These are phyloP conservation scores for Drosophila orosa DNA, from an alignment of 1,140 invertebrate species.

Conservation along the genomic window DNA sequence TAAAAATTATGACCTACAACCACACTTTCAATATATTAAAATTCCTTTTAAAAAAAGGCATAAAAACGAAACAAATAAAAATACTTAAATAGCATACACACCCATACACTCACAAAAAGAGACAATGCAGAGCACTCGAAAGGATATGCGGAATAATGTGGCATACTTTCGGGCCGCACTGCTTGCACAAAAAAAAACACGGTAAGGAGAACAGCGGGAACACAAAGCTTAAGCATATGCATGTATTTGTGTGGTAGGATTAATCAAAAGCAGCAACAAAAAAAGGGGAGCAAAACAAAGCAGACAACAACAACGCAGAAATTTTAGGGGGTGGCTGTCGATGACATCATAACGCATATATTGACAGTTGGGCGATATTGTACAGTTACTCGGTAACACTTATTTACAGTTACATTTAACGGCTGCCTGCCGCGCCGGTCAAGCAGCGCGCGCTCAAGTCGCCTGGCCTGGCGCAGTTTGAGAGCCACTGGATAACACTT, in stretches of 20 bases:
- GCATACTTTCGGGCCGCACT: slow-evolving; percentile 51
- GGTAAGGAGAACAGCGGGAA: slow-evolving; percentile 5
- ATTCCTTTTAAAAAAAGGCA: not conserved
- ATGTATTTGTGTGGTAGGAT: slow-evolving; percentile 34
- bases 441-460: slow-evolving; percentile 20
- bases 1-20: not conserved
- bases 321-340: slow-evolving; percentile 24
- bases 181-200: slow-evolving; percentile 17
- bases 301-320: slow-evolving; percentile 6
- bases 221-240: slow-evolving; percentile 30
- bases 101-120: not conserved
- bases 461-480: slow-evolving; percentile 40
- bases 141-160: slow-evolving; percentile 56
- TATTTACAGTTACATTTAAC: slow-evolving; percentile 31
- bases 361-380: slow-evolving; percentile 34
- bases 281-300: slow-evolving; percentile 30
- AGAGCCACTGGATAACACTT: slow-evolving; percentile 85
- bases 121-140: slow-evolving; percentile 44
- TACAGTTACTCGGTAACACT: slow-evolving; percentile 34
- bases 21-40: not conserved
- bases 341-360: slow-evolving; percentile 71
- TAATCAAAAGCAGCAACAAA: slow-evolving; percentile 27
- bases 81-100: not conserved
- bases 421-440: slow-evolving; percentile 3
- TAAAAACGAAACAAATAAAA: not conserved